Base-by-base conservation (phyloP, 2,888 invertebrate genomes). In the Imbricaverruca yamaguchii region DNA sequence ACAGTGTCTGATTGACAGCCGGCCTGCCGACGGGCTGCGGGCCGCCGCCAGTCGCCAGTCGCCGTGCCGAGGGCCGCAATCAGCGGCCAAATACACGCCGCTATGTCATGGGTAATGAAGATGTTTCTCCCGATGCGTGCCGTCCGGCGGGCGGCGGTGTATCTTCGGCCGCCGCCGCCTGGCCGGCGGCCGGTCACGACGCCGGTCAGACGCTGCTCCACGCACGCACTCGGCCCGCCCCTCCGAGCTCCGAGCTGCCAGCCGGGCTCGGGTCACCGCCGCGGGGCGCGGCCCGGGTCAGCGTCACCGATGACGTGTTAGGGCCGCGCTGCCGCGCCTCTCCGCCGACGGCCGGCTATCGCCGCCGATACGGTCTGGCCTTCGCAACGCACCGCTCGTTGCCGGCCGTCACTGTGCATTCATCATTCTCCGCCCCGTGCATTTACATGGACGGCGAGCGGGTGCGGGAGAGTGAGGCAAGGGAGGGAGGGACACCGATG, bases 91-190 rank as follows among this genome's bases (percentile, higher is more conserved):
- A 55, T 55, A 53, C 74, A 23, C 55, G 13, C 53, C 74, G 55
- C 23, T 74, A 74, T 23, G 55, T 74, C 74, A 74, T 55, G 21
- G 10, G 18, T 74, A 74, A 74, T 74, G 74, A 74, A 74, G 74
- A 74, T 21, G 74, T 74, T 69, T 69, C 69, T 69, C 69, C 39
- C 39, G 39, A 4, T 39, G 2, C 39, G 39, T 10, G 63, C 63
- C 9, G 63, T 21, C n/a, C 21, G 15, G 10, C 18, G 18, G 61
- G 13, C 61, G 61, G 18, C 13, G 10, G 21, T 18, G 63, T n/a
- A 9, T 39, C 39, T 39, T 39, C 39, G 39, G 65, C 11, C 23
- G 9, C 39, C 10, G 65, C 11, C 23, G 9, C 39, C 10, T 13
- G 39, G 39, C 23, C 69, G 65, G 39, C 13, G 23, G 39, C 23